Base-by-base conservation (phyloP, 2,888 invertebrate genomes). In the Teleiodes luculella region DNA sequence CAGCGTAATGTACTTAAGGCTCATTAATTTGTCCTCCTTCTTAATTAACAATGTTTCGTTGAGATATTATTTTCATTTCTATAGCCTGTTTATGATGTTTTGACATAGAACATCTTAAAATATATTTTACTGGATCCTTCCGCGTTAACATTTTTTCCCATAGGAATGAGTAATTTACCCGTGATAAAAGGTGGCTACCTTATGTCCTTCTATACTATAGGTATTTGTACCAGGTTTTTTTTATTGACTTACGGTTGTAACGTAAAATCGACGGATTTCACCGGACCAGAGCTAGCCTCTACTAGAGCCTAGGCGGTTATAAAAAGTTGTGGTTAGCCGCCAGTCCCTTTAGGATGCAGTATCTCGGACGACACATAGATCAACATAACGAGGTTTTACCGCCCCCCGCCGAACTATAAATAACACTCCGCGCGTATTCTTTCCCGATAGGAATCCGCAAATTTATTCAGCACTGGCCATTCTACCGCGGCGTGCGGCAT, bases 301-400 rank as follows among this genome's bases (percentile, higher is more conserved):
- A n/a, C n/a, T n/a, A n/a, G n/a, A n/a, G n/a, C n/a, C n/a, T n/a
- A n/a, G n/a, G n/a, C n/a, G n/a, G n/a, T n/a, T 24, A 24, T 4
- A 24, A 24, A 24, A 6, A 6, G 24, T 3, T 24, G 24, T 3
- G 24, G 11, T 13, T 37, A 37, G 4, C 2, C 11, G 13, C 1
- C 5, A 43, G 24, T 6, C 5, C 24, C 43, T 28, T 43, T 43
- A 24, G 43, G 13, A 43, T 43, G 43, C 43, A 43, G n/a, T 24
- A 74, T 71, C 82, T 78, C 78, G 70, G 74, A 80, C 74, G 79
- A 78, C 76, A 77, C 80, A 80, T 86, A 79, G 83, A 76, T 86
- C 85, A 86, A 75, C 65, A 71, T 86, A 88, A 87, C 85, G 83
- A 87, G 84, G 73, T 76, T 83, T 86, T 86, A 86, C 81, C 73